Conservation (phyloP, 2,113 vertebrate genomes). For the Agelaius phoeniceus region DNA sequence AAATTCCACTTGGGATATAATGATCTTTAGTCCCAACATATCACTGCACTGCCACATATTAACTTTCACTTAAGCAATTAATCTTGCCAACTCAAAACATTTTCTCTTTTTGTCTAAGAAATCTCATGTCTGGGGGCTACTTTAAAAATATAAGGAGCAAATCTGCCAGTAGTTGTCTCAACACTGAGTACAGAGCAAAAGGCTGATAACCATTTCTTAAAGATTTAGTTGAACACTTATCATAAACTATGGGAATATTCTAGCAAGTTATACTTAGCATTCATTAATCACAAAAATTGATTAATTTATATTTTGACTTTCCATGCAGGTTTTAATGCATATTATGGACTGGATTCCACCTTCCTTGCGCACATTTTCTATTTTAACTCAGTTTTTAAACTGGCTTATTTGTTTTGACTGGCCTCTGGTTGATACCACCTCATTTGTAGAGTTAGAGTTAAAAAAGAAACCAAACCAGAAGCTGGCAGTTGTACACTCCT, state of each 20-base stretch:
- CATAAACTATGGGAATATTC: background rate
- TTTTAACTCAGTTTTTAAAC: background rate
- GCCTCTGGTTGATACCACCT: background rate
- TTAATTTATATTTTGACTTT: background rate
- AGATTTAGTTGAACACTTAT: background rate
- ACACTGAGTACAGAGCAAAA: background rate
- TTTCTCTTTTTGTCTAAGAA: background rate
- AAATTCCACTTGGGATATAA: slow-evolving; percentile 26
- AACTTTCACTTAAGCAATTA: background rate
- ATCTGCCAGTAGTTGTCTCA: background rate
- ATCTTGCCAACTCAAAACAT: background rate
- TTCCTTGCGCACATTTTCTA: background rate
- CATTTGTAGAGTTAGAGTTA: background rate
- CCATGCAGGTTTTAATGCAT: background rate
- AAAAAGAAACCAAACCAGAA: background rate
- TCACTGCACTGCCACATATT: background rate
- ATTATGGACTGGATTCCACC: background rate
- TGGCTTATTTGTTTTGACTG: background rate
- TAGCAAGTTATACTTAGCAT: background rate
- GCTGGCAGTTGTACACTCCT: background rate
- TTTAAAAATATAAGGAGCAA: background rate
- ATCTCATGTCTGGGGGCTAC: background rate
- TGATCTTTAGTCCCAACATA: background rate
- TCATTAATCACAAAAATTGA: background rate
- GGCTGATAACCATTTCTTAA: background rate